Evolutionary conservation across 2,113 vertebrate genomes (phyloP).

Genomic region (Oreochromis spilurus): DNA sequence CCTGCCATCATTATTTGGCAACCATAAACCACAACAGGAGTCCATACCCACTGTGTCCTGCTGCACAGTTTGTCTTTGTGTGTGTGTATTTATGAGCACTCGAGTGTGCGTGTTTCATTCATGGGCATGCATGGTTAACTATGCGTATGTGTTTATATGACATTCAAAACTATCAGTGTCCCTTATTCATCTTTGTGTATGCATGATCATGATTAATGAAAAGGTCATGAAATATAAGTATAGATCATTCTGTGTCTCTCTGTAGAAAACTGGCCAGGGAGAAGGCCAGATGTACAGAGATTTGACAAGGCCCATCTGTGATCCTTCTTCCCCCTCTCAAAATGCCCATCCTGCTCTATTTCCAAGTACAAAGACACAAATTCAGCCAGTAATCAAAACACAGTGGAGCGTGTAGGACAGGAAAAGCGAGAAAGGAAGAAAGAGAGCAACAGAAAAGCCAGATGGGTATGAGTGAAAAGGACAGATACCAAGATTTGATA

Average conservation of each 20-base stretch:
- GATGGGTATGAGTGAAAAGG: conserved; percentile 5
- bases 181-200: not conserved
- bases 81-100: conserved; percentile 2
- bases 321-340: conserved; percentile 24
- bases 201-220: not conserved
- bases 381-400: conserved; percentile 54
- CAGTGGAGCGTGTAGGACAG: conserved; percentile 54
- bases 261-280: conserved; percentile 28
- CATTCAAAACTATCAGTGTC: not conserved
- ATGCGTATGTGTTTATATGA: not conserved
- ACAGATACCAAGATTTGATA: conserved; percentile 3
- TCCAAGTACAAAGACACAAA: conserved; percentile 31
- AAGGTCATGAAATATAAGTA: not conserved
- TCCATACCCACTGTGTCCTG: conserved; percentile 51
- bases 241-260: not conserved
- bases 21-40: conserved; percentile 40
- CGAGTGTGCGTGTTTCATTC: not conserved
- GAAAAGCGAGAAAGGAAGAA: not conserved
- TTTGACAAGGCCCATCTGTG: conserved; percentile 65
- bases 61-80: conserved; percentile 45
- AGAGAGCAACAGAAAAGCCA: conserved; percentile 5
- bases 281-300: conserved; percentile 59
- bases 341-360: conserved; percentile 36
- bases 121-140: not conserved
- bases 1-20: conserved; percentile 61